Base-by-base conservation (phyloP, 2,113 vertebrate species). In the Peromyscus maniculatus region DNA sequence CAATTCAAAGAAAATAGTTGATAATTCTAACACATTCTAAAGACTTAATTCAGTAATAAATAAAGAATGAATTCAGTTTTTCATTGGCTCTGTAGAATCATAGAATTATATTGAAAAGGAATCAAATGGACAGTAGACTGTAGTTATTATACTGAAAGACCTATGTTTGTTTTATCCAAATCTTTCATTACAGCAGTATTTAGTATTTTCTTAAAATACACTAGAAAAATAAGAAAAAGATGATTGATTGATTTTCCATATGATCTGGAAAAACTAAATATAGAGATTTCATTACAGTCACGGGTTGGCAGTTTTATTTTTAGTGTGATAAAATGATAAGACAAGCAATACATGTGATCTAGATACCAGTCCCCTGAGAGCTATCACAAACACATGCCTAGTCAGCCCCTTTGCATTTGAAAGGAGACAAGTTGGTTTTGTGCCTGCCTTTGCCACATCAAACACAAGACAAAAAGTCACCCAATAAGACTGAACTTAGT, bases 51-150 rank as follows among this genome's bases (percentile, higher is more conserved):
- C 3, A 86, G 31, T 77, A 84, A 91, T n/a, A 89, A 62, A 43
- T 69, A 15, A 1, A 77, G 4, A 57, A 1, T 39, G 89, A n/a
- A 39, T 55, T 87, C 52, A 17, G 74, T 69, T 80, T 52, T 89
- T 19, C 86, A 8, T 39, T 80, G 43, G 52, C 39, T 96, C 62
- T 75, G 17, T 77, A 82, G 21, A 92, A 59, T 88, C 49, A 77
- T 77, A 57, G 15, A 21, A 78, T 74, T 55, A 28, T 83, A 22
- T 39, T 93, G 31, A 83, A 96, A 97, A 92, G 0, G 91, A 75
- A 83, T 86, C 71, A 87, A 92, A 49, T 36, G 64, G 5, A 75
- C 71, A 33, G 69, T 75, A 67, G 16, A 83, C 24, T 57, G 0
- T 1, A 43, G 92, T 77, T 95, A 95, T 96, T 93, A 31, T 5